Evolutionary conservation across 2,113 vertebrate genomes (phyloP), one percentile per base, ranked within the genome.

Genomic region (Chionomys nivalis): DNA sequence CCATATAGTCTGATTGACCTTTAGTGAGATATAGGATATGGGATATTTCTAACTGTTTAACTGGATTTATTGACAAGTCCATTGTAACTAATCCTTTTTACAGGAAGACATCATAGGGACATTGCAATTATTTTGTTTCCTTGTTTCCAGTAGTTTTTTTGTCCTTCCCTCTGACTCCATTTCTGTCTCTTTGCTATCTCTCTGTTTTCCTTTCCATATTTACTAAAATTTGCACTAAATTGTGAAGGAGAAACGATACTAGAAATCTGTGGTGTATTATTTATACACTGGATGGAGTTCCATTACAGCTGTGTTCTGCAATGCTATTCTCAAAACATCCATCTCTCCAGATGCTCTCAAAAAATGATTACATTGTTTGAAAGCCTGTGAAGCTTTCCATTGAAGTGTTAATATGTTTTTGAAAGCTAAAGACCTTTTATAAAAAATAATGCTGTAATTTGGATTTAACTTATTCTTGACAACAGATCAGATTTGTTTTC

Each of bases 361-460:
- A 26, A 52, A 70, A 86, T 77, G 17, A 63, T 82, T 79, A 36
- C 70, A 63, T 21, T 14, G 76, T 91, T 63, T 75, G 76, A 73
- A 52, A 87, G 70, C 17, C 17, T 87, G n/a, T 44, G 23, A 89
- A 86, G 47, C 10, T 49, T 94, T 70, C 85, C 23, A 36, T 52
- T 89, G 24, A 66, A 72, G 39, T 26, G 17, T 85, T 81, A 73
- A 23, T 72, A 77, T 49, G 78, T 81, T 93, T 96, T 93, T 96
- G 26, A 49, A 58, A 66, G 3, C 31, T 92, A 81, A 78, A 73
- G 14, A 82, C n/a, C 36, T 77, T 47, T 89, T 42, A 11, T 11
- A 63, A 63, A 63, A 66, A 72, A 39, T 89, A 91, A 86, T 76
- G 6, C 1, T 81, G 83, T 39, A 73, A 78, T 87, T 36, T 89